A percentile compares a stretch with the other conserved stretches of the same genome.
These are phyloP conservation scores for Tachina fera DNA, from an alignment of 2,888 invertebrate genomes.

Conservation along the genomic window DNA sequence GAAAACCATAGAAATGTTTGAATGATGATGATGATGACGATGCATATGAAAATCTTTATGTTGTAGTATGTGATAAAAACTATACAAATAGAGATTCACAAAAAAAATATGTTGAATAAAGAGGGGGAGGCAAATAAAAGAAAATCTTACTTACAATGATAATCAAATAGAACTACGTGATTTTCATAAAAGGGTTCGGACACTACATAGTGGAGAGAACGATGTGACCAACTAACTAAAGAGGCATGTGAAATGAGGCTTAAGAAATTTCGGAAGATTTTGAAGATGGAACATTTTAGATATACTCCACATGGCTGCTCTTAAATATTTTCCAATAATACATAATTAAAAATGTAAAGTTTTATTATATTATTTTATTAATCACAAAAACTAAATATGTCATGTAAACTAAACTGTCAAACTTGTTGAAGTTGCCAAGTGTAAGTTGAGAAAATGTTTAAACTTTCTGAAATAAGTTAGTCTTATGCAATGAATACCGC, in stretches of 20 bases:
- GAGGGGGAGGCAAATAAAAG: background rate
- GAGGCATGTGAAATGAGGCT: background rate
- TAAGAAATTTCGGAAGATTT: background rate
- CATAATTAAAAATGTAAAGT: no score
- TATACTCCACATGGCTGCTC: background rate
- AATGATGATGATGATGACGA: slow-evolving; percentile 45
- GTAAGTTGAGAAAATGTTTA: no score
- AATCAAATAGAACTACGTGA: slow-evolving; percentile 24
- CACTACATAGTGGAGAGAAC: background rate
- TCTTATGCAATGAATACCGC: no score
- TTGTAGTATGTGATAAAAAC: slow-evolving; percentile 60
- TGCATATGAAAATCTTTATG: slow-evolving; percentile 54
- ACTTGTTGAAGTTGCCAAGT: no score
- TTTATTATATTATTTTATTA: no score
- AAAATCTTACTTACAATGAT: background rate
- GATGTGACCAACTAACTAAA: slow-evolving; percentile 18
- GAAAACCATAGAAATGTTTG: slow-evolving; percentile 68
- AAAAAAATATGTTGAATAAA: background rate
- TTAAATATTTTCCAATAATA: background rate
- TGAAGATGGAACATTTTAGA: background rate
- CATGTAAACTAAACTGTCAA: no score
- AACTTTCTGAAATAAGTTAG: no score
- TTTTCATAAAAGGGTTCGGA: background rate
- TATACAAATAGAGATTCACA: slow-evolving; percentile 17
- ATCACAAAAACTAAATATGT: no score